phyloP scores from a whole-genome alignment of 2,888 invertebrate genomes.

The Tiphia femorata region DNA sequence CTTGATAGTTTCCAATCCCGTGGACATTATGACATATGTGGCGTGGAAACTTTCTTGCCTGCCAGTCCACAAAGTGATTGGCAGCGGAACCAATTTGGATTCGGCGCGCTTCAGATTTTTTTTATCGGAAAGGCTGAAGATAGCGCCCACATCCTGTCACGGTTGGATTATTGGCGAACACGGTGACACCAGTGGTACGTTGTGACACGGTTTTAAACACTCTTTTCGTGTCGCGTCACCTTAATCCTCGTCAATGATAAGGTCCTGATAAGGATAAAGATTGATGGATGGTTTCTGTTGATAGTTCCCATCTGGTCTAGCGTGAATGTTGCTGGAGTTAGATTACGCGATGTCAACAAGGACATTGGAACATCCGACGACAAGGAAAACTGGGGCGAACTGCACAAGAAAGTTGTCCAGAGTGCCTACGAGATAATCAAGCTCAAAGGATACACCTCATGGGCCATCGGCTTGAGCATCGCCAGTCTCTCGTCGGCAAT shows the following conservation, averaged over 20 bases:
- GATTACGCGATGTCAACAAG: conserved; percentile 83
- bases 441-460: conserved; percentile 91
- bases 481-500: conserved; percentile 80
- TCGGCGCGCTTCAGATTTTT: conserved; percentile 92
- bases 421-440: conserved; percentile 91
- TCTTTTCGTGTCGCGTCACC: too few relatives aligned
- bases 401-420: conserved; percentile 86
- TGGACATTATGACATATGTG: conserved; percentile 92
- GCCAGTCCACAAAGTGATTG: conserved; percentile 88
- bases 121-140: conserved; percentile 83
- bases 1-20: conserved; percentile 91
- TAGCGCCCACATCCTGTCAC: conserved; percentile 88
- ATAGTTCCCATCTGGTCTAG: conserved; percentile 94
- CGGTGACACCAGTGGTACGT: conserved; percentile 86
- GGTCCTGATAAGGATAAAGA: too few relatives aligned
- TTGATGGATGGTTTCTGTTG: too few relatives aligned
- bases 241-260: too few relatives aligned
- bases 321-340: conserved; percentile 91
- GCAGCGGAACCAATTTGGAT: conserved; percentile 94
- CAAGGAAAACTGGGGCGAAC: conserved; percentile 82
- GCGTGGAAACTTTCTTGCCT: conserved; percentile 95
- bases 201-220: too few relatives aligned
- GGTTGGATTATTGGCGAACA: conserved; percentile 97
- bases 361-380: conserved; percentile 80
- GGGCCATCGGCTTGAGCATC: conserved; percentile 89